phyloP scores from a whole-genome alignment of 2,113 vertebrate genomes.

The Microcebus ravelobensis region DNA sequence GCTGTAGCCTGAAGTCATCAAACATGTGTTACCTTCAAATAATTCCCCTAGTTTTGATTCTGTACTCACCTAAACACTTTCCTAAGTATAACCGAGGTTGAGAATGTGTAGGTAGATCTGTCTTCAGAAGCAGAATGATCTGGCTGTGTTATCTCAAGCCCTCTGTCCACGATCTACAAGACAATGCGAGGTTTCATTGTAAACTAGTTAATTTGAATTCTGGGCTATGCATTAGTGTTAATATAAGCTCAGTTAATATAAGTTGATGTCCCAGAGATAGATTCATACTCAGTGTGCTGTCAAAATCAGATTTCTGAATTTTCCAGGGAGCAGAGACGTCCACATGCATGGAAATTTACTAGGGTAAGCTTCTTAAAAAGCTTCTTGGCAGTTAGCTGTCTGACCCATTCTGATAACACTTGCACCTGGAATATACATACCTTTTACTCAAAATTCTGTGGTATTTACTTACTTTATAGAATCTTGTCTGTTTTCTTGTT shows the following conservation, averaged over 20 bases:
- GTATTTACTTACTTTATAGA: background rate
- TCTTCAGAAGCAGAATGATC: background rate
- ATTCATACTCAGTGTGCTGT: background rate
- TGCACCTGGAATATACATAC: background rate
- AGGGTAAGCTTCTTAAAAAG: background rate
- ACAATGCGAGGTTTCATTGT: background rate
- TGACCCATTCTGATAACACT: background rate
- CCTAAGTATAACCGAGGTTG: background rate
- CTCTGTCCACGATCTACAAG: background rate
- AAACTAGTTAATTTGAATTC: conserved; percentile 22
- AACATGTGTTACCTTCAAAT: background rate
- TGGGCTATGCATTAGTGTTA: background rate
- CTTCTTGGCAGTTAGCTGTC: background rate
- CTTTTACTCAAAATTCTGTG: conserved; percentile 10
- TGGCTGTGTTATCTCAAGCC: background rate
- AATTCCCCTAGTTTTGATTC: background rate
- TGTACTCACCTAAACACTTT: background rate
- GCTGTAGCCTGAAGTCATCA: background rate
- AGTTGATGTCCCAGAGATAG: background rate
- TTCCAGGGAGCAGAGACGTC: background rate
- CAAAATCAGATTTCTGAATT: background rate
- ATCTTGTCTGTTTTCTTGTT: background rate
- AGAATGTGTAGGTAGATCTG: background rate
- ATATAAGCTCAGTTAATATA: background rate
- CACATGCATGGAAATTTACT: background rate